phyloP scores from a whole-genome alignment of 2,888 invertebrate species.

The Onthophagus sagittarius region DNA sequence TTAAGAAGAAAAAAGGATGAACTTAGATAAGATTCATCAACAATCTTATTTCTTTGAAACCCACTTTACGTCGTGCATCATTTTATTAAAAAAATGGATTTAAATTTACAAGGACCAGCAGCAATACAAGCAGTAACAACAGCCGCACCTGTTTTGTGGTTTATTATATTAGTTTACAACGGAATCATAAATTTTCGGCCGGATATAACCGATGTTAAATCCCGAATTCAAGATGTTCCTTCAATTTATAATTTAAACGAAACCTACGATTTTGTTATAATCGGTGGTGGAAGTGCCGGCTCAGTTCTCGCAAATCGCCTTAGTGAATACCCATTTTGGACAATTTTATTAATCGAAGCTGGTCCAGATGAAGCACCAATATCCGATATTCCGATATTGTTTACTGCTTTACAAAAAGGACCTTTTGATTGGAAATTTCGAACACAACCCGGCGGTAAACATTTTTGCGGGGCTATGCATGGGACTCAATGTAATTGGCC shows the following conservation, averaged over 20 bases:
- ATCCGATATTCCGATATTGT: conserved; percentile 68
- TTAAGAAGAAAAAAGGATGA: neutral
- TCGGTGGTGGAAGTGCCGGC: conserved; percentile 82
- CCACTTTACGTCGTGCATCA: too few species aligned
- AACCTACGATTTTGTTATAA: conserved; percentile 73
- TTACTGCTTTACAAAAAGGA: conserved; percentile 67
- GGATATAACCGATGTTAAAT: conserved; percentile 66
- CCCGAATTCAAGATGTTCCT: conserved; percentile 58
- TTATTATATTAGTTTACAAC: conserved; percentile 61
- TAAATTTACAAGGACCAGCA: neutral
- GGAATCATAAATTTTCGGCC: conserved; percentile 62
- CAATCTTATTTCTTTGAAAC: neutral
- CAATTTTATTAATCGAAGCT: conserved; percentile 73
- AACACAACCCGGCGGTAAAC: conserved; percentile 63
- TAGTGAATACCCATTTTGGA: conserved; percentile 70
- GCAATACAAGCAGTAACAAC: conserved; percentile 52
- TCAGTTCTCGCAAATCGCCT: conserved; percentile 74
- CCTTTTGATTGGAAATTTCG: conserved; percentile 79
- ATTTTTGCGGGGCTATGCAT: conserved; percentile 66
- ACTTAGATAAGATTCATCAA: neutral
- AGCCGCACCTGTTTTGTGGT: conserved; percentile 61
- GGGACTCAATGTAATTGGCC: conserved; percentile 69
- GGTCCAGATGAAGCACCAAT: conserved; percentile 69
- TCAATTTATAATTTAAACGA: conserved; percentile 52
- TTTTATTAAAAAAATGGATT: neutral